phyloP scores from a whole-genome alignment of 1,140 invertebrate species.

The Harpegnathos saltator region DNA sequence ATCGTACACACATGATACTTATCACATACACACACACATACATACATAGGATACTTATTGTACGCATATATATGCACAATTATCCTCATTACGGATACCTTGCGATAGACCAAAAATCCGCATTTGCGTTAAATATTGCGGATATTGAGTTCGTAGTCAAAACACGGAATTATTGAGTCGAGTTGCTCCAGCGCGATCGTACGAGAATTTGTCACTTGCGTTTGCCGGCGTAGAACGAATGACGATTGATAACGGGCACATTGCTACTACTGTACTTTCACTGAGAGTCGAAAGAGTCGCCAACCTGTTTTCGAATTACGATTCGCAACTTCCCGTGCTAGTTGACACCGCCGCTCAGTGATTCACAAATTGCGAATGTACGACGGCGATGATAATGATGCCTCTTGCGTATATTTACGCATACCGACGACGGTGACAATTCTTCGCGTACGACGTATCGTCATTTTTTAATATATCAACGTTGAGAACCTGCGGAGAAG shows the following conservation, averaged over 20 bases:
- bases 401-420: background rate
- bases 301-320: slow-evolving; percentile 54
- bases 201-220: slow-evolving; percentile 33
- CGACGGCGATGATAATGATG: background rate
- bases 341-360: slow-evolving; percentile 46
- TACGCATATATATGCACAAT: too few species aligned
- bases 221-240: slow-evolving; percentile 19
- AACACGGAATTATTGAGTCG: background rate
- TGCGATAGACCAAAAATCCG: background rate
- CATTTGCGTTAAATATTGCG: background rate
- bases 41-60: too few species aligned
- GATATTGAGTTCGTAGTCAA: background rate
- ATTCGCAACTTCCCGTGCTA: slow-evolving; percentile 29
- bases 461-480: background rate
- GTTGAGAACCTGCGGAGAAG: background rate
- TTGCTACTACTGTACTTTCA: slow-evolving; percentile 54
- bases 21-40: too few species aligned
- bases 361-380: slow-evolving; percentile 28
- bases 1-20: too few species aligned
- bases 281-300: slow-evolving; percentile 57
- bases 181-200: background rate
- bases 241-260: slow-evolving; percentile 50
- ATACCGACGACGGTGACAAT: background rate
- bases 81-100: slow-evolving; percentile 8
- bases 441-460: background rate